Conservation (phyloP, 2,113 vertebrate genomes). For the Progne subis region DNA sequence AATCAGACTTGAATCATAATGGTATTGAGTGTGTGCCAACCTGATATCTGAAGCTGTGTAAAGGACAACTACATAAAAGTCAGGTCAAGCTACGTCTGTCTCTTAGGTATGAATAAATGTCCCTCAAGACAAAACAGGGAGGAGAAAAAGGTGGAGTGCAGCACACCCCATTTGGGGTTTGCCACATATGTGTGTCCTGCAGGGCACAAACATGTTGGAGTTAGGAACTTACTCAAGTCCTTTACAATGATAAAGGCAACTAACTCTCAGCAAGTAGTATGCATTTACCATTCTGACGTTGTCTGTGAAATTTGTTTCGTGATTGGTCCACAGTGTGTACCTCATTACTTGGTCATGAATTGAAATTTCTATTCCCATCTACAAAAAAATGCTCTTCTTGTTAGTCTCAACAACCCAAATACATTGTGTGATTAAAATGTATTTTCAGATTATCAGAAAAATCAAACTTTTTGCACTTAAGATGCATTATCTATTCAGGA, state of each 20-base stretch:
- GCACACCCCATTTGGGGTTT: not conserved
- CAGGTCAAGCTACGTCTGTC: not conserved
- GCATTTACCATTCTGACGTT: not conserved
- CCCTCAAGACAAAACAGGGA: not conserved
- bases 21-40: not conserved
- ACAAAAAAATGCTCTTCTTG: not conserved
- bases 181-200: not conserved
- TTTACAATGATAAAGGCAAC: not conserved
- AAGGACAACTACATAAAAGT: not conserved
- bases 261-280: not conserved
- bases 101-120: not conserved
- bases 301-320: not conserved
- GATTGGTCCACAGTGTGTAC: not conserved
- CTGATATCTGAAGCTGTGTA: not conserved
- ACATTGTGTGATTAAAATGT: not conserved
- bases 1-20: not conserved
- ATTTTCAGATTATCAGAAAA: not conserved
- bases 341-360: not conserved
- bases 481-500: not conserved
- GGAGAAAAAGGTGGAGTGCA: not conserved
- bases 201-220: not conserved
- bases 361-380: not conserved
- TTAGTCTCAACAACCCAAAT: not conserved
- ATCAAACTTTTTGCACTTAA: constrained; percentile 18
- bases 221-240: not conserved